Base-by-base conservation (phyloP, 2,888 invertebrate genomes). In the Oxycera nigricornis region DNA sequence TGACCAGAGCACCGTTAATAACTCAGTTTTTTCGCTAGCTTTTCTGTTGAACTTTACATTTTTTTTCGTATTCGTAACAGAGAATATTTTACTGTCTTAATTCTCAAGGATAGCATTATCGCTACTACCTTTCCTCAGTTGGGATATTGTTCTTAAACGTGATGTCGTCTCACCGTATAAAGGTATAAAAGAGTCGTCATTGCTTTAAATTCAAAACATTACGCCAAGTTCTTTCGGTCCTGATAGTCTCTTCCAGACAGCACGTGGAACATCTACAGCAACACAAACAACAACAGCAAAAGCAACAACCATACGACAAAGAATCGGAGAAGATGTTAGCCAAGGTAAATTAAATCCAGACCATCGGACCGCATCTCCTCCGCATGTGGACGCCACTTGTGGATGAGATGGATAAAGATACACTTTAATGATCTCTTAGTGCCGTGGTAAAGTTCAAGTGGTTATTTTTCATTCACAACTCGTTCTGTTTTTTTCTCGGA, bases 151-250 rank as follows among this genome's bases (percentile, higher is more conserved):
- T 65, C 65, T 65, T 22, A 65, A 39, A 65, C 22, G 41, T 30
- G 39, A 35, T 65, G 65, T 65, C 65, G 65, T 39, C n/a, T n/a
- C 65, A 6, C 17, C n/a, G 65, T 22, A n/a, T n/a, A 24, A 65
- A 65, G 65, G 65, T 65, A 65, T 65, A 65, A 65, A 65, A 65
- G 65, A 65, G 65, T 65, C 65, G 39, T 65, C 65, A 39, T 41
- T 39, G 65, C 17, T 65, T 22, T 30, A 11, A 30, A 30, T 17
- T 9, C 65, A 24, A 41, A 41, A 24, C 65, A 65, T 65, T 65
- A 65, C 65, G 39, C 24, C 41, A 39, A 41, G 41, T 65, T 65
- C 65, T 65, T 65, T 65, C 65, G 39, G 65, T 65, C 65, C 65
- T 65, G 65, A 35, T 65, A 24, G 65, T 65, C 65, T 39, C 41